A percentile compares a stretch with the other conserved stretches of the same genome.
These are phyloP conservation scores for Nothobranchius kuhntae DNA, from an alignment of 2,113 vertebrate species.

Conservation along the genomic window DNA sequence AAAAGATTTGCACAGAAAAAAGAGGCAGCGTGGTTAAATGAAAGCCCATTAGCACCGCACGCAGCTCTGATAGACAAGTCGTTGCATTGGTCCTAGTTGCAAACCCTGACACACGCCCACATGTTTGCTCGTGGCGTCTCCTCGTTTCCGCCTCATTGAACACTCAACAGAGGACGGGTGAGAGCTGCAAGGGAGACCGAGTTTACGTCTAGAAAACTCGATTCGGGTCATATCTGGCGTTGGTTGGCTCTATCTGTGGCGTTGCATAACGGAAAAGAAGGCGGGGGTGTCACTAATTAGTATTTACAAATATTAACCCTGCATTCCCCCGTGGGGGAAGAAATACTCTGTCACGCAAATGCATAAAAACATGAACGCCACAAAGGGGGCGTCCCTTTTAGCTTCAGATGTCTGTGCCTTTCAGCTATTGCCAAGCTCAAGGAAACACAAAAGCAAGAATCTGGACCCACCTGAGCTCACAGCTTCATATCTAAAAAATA, in stretches of 20 bases:
- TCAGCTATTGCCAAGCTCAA: slow-evolving; percentile 9
- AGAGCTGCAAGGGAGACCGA: slow-evolving; percentile 45
- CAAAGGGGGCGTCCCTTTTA: slow-evolving; percentile 31
- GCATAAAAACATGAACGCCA: slow-evolving; percentile 47
- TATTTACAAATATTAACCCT: slow-evolving; percentile 72
- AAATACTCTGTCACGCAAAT: slow-evolving; percentile 58
- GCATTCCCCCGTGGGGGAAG: slow-evolving; percentile 44
- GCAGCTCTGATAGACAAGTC: slow-evolving; percentile 60
- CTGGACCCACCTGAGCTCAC: slow-evolving; percentile 34
- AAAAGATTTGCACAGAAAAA: slow-evolving; percentile 21
- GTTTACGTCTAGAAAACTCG: slow-evolving; percentile 43
- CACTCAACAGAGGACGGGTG: slow-evolving; percentile 29
- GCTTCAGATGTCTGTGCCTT: slow-evolving; percentile 48
- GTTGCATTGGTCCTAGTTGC: slow-evolving; percentile 66
- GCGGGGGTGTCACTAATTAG: slow-evolving; percentile 65
- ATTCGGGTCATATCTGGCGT: slow-evolving; percentile 53
- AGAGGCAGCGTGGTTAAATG: slow-evolving; percentile 18
- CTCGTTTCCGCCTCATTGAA: slow-evolving; percentile 56
- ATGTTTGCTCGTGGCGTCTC: slow-evolving; percentile 55
- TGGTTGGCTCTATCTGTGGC: slow-evolving; percentile 39
- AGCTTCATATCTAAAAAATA: slow-evolving; percentile 31
- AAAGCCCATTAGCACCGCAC: slow-evolving; percentile 50
- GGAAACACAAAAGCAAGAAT: slow-evolving; percentile 16
- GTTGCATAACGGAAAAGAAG: slow-evolving; percentile 39
- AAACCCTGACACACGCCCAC: slow-evolving; percentile 56